Evolutionary conservation across 2,888 invertebrate genomes (phyloP).

Genomic region (Caenorhabditis becei): DNA sequence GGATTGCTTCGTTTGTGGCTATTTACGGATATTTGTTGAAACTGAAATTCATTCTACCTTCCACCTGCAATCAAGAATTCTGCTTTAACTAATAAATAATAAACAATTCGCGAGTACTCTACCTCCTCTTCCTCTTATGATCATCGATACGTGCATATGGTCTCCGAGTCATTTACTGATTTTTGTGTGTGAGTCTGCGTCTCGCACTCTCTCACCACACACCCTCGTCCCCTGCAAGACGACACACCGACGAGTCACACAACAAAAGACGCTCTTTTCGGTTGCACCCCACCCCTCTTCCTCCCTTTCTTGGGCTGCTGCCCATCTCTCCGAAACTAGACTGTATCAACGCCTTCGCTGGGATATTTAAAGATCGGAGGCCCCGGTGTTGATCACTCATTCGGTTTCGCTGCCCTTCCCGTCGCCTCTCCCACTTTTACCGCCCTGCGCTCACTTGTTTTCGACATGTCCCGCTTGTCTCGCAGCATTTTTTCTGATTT

Average conservation of each 20-base stretch:
- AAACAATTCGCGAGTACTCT: neutral
- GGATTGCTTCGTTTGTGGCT: conserved; percentile 3
- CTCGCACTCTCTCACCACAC: conserved; percentile 42
- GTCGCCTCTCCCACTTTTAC: conserved; percentile 16
- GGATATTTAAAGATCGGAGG: conserved; percentile 54
- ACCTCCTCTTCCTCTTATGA: neutral
- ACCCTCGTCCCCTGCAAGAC: conserved; percentile 24
- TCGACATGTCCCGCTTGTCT: neutral
- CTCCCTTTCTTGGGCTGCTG: conserved; percentile 19
- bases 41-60: neutral
- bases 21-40: conserved; percentile 36
- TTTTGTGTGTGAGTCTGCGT: conserved; percentile 25
- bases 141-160: conserved; percentile 2
- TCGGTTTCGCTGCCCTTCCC: conserved; percentile 9
- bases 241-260: conserved; percentile 28
- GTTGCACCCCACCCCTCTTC: conserved; percentile 34
- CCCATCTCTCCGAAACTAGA: conserved; percentile 45
- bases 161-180: conserved; percentile 28
- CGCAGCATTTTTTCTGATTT: neutral
- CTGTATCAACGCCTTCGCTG: conserved; percentile 19
- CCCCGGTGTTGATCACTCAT: conserved; percentile 10
- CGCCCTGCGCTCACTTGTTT: conserved; percentile 27
- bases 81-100: conserved; percentile 56
- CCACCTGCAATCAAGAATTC: conserved; percentile 8
- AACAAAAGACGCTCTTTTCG: conserved; percentile 43